These are phyloP conservation scores for Castor canadensis DNA, from an alignment of 2,113 vertebrate genomes.

Conservation along the genomic window DNA sequence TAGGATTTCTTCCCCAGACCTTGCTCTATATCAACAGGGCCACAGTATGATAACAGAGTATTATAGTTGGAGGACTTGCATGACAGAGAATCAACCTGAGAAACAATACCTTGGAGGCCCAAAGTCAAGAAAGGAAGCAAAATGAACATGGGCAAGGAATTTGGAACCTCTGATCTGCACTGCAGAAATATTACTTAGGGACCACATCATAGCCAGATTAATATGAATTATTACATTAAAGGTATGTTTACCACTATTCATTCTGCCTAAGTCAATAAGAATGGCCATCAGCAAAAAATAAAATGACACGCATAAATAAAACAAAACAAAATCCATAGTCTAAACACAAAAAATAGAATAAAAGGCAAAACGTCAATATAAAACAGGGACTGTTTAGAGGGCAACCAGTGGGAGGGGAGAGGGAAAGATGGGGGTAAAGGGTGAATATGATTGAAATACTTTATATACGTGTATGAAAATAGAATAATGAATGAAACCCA, in stretches of 20 bases:
- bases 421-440: too few species aligned
- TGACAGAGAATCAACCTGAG: accelerated
- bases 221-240: not conserved
- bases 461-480: too few species aligned
- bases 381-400: too few species aligned
- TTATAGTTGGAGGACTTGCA: not conserved
- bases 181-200: not conserved
- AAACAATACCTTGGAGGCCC: too few species aligned
- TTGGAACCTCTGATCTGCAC: not conserved
- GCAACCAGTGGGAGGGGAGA: too few species aligned
- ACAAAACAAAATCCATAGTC: not conserved
- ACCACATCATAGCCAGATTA: not conserved
- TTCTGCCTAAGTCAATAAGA: not conserved
- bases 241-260: not conserved
- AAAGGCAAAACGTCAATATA: too few species aligned
- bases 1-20: too few species aligned
- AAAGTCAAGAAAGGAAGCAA: not conserved
- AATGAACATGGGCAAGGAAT: not conserved
- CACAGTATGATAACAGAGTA: too few species aligned
- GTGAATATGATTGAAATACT: too few species aligned
- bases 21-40: not conserved
- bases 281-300: not conserved
- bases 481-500: too few species aligned
- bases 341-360: too few species aligned
- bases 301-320: not conserved